A percentile compares a stretch with the other conserved stretches of the same genome.
These are phyloP conservation scores for Chloromyia formosa DNA, from an alignment of 2,888 invertebrate species.

Conservation along the genomic window DNA sequence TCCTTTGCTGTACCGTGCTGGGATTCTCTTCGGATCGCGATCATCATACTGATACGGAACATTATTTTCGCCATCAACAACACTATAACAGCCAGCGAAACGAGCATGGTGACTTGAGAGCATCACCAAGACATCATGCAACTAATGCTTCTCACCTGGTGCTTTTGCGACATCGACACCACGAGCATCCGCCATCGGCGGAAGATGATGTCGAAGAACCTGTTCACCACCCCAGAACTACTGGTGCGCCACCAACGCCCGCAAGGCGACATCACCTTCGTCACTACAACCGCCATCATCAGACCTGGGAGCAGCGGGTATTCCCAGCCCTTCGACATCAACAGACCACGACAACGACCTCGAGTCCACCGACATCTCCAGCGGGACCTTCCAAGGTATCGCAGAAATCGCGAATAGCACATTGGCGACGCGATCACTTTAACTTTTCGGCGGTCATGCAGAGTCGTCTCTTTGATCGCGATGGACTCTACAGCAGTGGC, in stretches of 20 bases:
- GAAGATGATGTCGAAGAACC: constrained; percentile 23
- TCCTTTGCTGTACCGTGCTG: not conserved
- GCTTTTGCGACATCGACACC: constrained; percentile 51
- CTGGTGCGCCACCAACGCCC: constrained; percentile 13
- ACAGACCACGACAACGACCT: constrained; percentile 48
- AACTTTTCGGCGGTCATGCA: constrained; percentile 52
- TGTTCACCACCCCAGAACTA: not conserved
- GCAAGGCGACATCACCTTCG: constrained; percentile 57
- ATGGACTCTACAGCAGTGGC: constrained; percentile 54
- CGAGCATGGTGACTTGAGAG: constrained; percentile 53
- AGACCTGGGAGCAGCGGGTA: constrained; percentile 58
- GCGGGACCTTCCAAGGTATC: not conserved
- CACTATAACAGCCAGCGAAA: constrained; percentile 55
- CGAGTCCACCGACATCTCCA: constrained; percentile 12
- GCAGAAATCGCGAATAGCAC: constrained; percentile 18
- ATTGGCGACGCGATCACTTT: constrained; percentile 41
- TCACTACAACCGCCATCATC: constrained; percentile 60
- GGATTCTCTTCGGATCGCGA: constrained; percentile 22
- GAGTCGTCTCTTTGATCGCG: constrained; percentile 60
- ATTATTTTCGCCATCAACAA: constrained; percentile 55
- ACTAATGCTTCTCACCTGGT: constrained; percentile 42
- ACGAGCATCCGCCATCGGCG: constrained; percentile 13
- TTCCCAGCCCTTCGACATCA: constrained; percentile 57
- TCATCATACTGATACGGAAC: constrained; percentile 43
- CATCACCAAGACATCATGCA: constrained; percentile 45